These are phyloP conservation scores for Siderastrea radians DNA, from an alignment of 92 coral and sea anemone genomes.

Conservation along the genomic window DNA sequence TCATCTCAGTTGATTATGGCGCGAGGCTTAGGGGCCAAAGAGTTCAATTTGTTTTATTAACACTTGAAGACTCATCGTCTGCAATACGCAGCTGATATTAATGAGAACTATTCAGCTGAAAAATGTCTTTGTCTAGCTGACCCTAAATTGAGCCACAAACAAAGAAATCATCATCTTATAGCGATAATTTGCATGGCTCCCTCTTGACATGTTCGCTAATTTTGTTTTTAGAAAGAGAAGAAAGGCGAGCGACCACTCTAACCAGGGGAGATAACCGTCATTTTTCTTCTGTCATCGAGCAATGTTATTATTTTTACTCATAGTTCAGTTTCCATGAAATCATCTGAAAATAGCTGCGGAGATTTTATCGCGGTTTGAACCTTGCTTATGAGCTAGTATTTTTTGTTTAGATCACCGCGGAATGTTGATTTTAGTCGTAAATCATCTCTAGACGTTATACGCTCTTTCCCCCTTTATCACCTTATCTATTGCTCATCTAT, in stretches of 20 bases:
- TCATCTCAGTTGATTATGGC: not conserved
- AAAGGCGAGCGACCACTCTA: not conserved
- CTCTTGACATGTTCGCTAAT: constrained; percentile 8
- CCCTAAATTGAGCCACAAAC: constrained; percentile 32
- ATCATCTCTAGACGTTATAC: constrained; percentile 11
- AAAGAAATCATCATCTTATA: constrained; percentile 38
- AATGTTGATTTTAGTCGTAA: constrained; percentile 29
- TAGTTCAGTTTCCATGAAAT: not conserved
- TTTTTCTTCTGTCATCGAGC: not conserved
- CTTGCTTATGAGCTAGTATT: not conserved
- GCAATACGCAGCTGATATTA: constrained; percentile 24
- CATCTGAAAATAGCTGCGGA: constrained; percentile 13
- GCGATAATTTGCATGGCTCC: constrained; percentile 43
- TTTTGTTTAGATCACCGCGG: constrained; percentile 14
- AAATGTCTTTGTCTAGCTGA: constrained; percentile 34
- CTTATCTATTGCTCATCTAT: constrained; percentile 19
- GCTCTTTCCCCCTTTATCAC: constrained; percentile 9
- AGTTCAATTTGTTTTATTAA: not conserved
- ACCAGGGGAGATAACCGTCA: not conserved
- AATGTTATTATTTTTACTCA: constrained; percentile 9
- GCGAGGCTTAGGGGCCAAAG: not conserved
- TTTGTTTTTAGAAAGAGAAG: constrained; percentile 16
- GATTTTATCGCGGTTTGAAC: constrained; percentile 33
- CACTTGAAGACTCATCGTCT: constrained; percentile 9
- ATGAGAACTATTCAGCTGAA: constrained; percentile 9